These are phyloP conservation scores for Heliocidaris tuberculata DNA, from an alignment of 35 echinoderm and acorn worm genomes.

Conservation along the genomic window DNA sequence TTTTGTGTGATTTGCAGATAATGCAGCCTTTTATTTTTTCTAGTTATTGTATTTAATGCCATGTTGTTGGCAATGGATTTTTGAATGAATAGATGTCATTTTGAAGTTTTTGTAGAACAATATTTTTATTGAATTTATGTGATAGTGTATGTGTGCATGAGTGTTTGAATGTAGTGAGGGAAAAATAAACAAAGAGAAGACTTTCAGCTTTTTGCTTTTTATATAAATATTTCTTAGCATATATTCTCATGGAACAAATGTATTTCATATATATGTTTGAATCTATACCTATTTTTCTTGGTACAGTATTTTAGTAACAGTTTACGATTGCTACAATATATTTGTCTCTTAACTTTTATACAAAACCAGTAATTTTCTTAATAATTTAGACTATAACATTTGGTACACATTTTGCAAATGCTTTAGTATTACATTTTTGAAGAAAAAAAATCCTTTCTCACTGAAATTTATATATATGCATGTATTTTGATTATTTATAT, in stretches of 20 bases:
- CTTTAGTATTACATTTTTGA: conserved; percentile 55
- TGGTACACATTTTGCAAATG: conserved; percentile 54
- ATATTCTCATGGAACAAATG: conserved; percentile 48
- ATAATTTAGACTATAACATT: conserved; percentile 49
- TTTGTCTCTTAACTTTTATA: conserved; percentile 53
- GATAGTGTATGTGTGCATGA: conserved; percentile 49
- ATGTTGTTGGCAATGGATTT: conserved; percentile 20
- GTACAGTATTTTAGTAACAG: conserved; percentile 52
- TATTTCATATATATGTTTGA: conserved; percentile 54
- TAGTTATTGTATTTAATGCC: conserved; percentile 24
- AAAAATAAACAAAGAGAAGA: not conserved
- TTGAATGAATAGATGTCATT: conserved; percentile 34
- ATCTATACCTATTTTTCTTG: conserved; percentile 56
- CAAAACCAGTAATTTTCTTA: conserved; percentile 49
- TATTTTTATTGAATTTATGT: conserved; percentile 32
- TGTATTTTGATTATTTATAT: conserved; percentile 54
- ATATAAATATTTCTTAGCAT: conserved; percentile 44
- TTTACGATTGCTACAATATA: conserved; percentile 48
- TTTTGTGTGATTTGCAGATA: conserved; percentile 18
- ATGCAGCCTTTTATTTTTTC: conserved; percentile 12
- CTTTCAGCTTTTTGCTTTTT: conserved; percentile 49
- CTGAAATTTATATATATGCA: conserved; percentile 56
- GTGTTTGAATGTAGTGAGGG: conserved; percentile 37
- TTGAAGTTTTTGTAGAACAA: conserved; percentile 42
- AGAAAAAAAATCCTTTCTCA: conserved; percentile 48